Base-by-base conservation (phyloP, 2,888 invertebrate genomes). In the Omphaloscelis lunosa region DNA sequence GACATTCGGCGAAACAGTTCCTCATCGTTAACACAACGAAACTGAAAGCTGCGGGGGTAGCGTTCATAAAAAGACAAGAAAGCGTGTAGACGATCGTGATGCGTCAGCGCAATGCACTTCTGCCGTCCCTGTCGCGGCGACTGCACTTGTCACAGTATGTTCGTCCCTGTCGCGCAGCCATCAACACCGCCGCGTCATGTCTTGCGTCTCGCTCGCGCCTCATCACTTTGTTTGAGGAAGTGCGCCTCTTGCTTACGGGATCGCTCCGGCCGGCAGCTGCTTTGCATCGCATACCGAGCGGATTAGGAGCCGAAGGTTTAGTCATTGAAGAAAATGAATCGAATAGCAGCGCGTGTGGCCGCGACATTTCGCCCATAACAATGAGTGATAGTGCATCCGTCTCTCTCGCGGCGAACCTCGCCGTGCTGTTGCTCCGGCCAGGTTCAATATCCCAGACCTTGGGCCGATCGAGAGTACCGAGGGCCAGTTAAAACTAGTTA, bases 371-470 rank as follows among this genome's bases (percentile, higher is more conserved):
- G 92, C 93, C 94, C 95, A 95, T 96, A 95, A 95, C 95, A 95
- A 96, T 96, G 95, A 95, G 95, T 95, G 95, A 94, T 94, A 95
- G 95, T 95, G 92, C 94, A 94, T 94, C 94, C 94, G 94, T 96
- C 95, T 93, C 95, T 95, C 93, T 95, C 95, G 91, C 94, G 92
- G 93, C 95, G 93, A 93, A 91, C 93, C 94, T 95, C 92, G 94
- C 89, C 91, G 95, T 94, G 94, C 94, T 93, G 94, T 95, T 94
- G 95, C 94, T 92, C 95, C 94, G 94, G 93, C 90, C 94, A 96
- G 94, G 96, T 96, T 96, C 96, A 96, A 96, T 95, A 96, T 96
- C 95, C 96, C 96, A 96, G 96, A 95, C 96, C 96, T 96, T 96
- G 96, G 94, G 88, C 93, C 95, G 95, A 93, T 92, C 95, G 95